Base-by-base conservation (phyloP, 37 sponge, comb jelly and placozoan genomes). In the Halichondria panicea region DNA sequence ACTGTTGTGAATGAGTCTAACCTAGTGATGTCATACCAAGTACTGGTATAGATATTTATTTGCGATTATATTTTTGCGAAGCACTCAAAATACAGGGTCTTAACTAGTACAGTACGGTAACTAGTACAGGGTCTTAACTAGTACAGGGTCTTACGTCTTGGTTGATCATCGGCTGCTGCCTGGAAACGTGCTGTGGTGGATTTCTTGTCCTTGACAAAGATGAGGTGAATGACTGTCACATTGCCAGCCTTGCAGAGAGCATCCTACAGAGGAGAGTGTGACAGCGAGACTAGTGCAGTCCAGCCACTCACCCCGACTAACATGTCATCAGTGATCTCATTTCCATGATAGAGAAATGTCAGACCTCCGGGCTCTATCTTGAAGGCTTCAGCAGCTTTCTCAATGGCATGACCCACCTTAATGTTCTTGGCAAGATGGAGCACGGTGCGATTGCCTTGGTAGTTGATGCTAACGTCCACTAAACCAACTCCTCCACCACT, bases 201-300 rank as follows among this genome's bases (percentile, higher is more conserved):
- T 25, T 52, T 71, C 46, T 39, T 62, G 31, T 1, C n/a, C 37
- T 36, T 44, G 11, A 24, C 46, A 6, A 19, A 24, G 43, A 78
- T 54, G 45, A 78, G 18, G 33, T 78, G 79, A 37, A 68, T 68
- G 54, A 53, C 79, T 1, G 79, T 78, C 59, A 78, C 79, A 55
- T 50, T 22, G 3, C 13, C 11, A 0, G 55, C 59, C 22, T 78
- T 38, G 0, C 43, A 57, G 22, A 78, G 59, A 1, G 79, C 79
- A 31, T 37, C 68, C 79, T 78, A 43, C 34, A 43, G 8, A 24
- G 9, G n/a, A n/a, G n/a, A n/a, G n/a, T n/a, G n/a, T n/a, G n/a
- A n/a, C n/a, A n/a, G n/a, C n/a, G n/a, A n/a, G n/a, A n/a, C n/a
- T n/a, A n/a, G n/a, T 9, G 13, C 13, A 48, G 9, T 48, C 9